phyloP scores from a whole-genome alignment of 2,113 vertebrate species.

The Nyctibius bracteatus region DNA sequence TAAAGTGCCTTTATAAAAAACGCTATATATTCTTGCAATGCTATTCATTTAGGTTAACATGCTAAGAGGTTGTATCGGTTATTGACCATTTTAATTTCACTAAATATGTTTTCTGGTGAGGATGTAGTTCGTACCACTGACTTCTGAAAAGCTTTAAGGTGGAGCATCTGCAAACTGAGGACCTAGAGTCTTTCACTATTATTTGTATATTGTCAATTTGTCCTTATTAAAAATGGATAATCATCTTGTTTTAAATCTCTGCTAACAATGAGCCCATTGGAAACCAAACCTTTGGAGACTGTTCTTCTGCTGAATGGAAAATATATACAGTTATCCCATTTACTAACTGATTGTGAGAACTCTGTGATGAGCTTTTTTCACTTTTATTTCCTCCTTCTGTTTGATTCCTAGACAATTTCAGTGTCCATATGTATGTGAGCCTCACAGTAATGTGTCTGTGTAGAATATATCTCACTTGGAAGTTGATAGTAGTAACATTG shows the following conservation, averaged over 20 bases:
- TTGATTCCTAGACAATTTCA: background rate
- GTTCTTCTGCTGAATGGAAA: background rate
- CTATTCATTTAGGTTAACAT: background rate
- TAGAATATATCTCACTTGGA: background rate
- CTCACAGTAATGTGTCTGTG: background rate
- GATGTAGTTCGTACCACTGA: background rate
- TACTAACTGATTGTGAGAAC: background rate
- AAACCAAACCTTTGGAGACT: background rate
- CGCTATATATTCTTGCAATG: background rate
- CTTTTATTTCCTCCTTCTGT: background rate
- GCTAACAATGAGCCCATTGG: background rate
- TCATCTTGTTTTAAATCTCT: background rate
- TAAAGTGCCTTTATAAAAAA: background rate
- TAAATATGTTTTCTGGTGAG: background rate
- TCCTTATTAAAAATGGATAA: background rate
- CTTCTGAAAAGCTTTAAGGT: background rate
- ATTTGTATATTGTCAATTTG: background rate
- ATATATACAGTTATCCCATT: background rate
- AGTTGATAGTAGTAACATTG: background rate
- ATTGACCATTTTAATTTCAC: background rate
- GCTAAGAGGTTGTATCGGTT: background rate
- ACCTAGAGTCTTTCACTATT: background rate
- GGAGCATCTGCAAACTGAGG: background rate
- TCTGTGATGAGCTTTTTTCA: background rate
- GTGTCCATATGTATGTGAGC: background rate